Base-by-base conservation (phyloP, 2,797 vertebrate genomes). In the Leptatherina wallacei region DNA sequence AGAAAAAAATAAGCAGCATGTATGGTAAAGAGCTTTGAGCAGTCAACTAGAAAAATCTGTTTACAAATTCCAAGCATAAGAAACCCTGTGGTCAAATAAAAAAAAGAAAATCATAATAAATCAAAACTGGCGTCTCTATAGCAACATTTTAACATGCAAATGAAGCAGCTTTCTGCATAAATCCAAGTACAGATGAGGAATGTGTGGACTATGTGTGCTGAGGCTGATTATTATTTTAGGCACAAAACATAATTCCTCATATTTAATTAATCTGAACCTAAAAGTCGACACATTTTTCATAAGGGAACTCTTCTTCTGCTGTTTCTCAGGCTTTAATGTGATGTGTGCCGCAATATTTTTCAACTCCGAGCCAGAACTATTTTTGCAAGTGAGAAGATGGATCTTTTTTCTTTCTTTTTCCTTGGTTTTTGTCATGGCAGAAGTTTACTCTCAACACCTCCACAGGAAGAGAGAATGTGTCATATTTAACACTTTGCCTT, bases 401-500 rank as follows among this genome's bases (percentile, higher is more conserved):
- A 47, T 54, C 52, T 54, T 54, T 54, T 20, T 42, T 30, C 6
- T 20, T 60, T 51, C 51, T 40, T 33, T 54, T 51, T 12, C 29
- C 7, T 61, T 14, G 32, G 6, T 22, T 44, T 70, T 6, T 32
- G 73, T 54, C 24, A 54, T 62, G 59, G 69, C 75, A 69, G 14
- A 72, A 13, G 61, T 59, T 56, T 57, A 38, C 42, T 68, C 64
- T 79, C 63, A 73, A 49, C 69, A 75, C 75, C 63, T 79, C 67
- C 57, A 47, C 30, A 0, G 47, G 16, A 54, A 67, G 29, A 44
- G 32, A 69, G 62, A 60, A 67, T 20, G 22, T 61, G 64, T 76
- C 61, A 80, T 51, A 61, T 70, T 79, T 65, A 60, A 59, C 51
- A 42, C 33, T 55, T 70, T 75, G 71, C 81, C 76, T 75, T 67